Conservation (phyloP, 2,888 invertebrate genomes). For the Amblyteles armatorius region DNA sequence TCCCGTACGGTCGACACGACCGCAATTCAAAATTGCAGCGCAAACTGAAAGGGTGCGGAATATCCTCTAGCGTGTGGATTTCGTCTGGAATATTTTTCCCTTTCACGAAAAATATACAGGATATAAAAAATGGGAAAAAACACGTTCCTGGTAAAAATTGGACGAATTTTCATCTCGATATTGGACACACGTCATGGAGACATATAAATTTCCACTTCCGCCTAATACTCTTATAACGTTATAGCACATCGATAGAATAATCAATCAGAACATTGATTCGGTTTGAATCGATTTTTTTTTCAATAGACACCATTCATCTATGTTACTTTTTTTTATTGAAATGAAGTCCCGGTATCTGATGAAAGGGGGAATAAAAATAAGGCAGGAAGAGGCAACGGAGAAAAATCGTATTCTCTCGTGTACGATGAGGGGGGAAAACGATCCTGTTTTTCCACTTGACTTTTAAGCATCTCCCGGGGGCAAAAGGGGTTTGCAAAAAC, state of each 20-base stretch:
- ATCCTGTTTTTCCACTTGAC: conserved; percentile 39
- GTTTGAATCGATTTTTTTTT: background rate
- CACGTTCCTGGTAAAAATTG: background rate
- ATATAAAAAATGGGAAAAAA: conserved; percentile 21
- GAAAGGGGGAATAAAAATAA: background rate
- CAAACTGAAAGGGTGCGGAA: conserved; percentile 30
- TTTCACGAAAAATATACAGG: background rate
- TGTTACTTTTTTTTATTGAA: background rate
- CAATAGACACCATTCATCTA: background rate
- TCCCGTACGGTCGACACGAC: background rate
- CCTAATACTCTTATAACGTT: no score
- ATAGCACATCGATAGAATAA: no score
- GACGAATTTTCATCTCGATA: background rate
- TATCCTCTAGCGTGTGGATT: conserved; percentile 22
- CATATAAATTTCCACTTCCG: background rate
- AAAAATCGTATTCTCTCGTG: conserved; percentile 30
- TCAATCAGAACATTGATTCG: no score
- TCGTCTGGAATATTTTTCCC: conserved; percentile 26
- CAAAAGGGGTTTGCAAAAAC: conserved; percentile 28
- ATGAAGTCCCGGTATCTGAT: background rate
- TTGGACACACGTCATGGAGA: background rate
- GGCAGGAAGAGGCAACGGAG: conserved; percentile 12
- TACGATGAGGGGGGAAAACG: background rate
- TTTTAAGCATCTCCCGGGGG: conserved; percentile 32
- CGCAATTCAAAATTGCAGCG: conserved; percentile 56